phyloP scores from a whole-genome alignment of 2,113 vertebrate genomes.

The Tenrec ecaudatus region DNA sequence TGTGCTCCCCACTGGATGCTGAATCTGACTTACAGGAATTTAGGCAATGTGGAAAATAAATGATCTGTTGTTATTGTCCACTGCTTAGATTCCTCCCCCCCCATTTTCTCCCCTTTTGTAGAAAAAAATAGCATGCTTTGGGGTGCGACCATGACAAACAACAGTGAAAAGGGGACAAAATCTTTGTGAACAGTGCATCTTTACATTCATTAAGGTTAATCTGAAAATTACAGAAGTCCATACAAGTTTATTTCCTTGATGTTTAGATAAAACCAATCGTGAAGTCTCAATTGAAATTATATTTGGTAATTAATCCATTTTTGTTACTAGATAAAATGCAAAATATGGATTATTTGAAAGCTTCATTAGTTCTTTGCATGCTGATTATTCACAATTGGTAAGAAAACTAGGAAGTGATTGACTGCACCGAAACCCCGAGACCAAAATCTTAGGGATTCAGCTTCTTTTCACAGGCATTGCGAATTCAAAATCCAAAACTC shows the following conservation, averaged over 20 bases:
- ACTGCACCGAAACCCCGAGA: conserved; percentile 85
- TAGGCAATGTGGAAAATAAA: conserved; percentile 81
- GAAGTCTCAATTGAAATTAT: conserved; percentile 70
- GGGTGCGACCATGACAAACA: conserved; percentile 79
- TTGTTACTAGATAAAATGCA: conserved; percentile 72
- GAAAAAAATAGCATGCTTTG: conserved; percentile 88
- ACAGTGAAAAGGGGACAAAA: conserved; percentile 75
- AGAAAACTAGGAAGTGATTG: conserved; percentile 84
- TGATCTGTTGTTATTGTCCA: conserved; percentile 83
- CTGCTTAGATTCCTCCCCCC: conserved; percentile 78
- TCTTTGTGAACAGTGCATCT: conserved; percentile 78
- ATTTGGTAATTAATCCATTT: conserved; percentile 75
- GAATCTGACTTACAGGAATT: conserved; percentile 75
- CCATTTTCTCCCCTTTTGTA: conserved; percentile 82
- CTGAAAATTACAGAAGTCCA: conserved; percentile 84
- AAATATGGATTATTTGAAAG: conserved; percentile 66
- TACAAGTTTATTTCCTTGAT: conserved; percentile 81
- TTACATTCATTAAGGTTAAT: conserved; percentile 85
- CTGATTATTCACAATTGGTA: conserved; percentile 81
- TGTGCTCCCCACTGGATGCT: conserved; percentile 62
- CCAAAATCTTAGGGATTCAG: conserved; percentile 72
- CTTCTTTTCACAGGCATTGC: conserved; percentile 86
- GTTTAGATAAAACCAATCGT: conserved; percentile 78
- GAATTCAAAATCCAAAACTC: conserved; percentile 90
- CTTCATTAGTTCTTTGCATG: conserved; percentile 81